phyloP scores from a whole-genome alignment of 2,888 invertebrate species.

The Hirtodrosophila cameraria region DNA sequence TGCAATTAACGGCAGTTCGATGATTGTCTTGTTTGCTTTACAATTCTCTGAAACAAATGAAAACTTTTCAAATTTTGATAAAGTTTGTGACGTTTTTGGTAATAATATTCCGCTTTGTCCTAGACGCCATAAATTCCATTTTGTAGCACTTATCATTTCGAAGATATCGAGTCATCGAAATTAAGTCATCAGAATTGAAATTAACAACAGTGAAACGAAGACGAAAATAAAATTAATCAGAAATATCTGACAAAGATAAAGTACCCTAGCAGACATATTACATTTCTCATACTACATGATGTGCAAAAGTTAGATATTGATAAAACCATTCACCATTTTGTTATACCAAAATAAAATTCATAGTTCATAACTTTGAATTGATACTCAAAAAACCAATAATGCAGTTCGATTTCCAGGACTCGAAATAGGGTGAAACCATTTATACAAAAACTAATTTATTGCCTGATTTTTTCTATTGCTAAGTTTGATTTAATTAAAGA shows the following conservation, averaged over 20 bases:
- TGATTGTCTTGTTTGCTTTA: not conserved
- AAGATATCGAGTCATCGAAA: constrained; percentile 9
- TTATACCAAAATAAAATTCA: too few relatives aligned
- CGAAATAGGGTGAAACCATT: too few relatives aligned
- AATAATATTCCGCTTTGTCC: constrained; percentile 1
- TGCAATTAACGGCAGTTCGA: not conserved
- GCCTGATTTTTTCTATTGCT: too few relatives aligned
- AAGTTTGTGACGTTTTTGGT: not conserved
- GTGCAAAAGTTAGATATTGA: too few relatives aligned
- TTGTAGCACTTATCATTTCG: constrained; percentile 5
- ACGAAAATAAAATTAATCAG: not conserved
- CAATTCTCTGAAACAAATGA: not conserved
- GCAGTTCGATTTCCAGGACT: too few relatives aligned
- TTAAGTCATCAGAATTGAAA: constrained; percentile 7
- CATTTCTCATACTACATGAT: too few relatives aligned
- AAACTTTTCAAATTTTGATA: constrained; percentile 3
- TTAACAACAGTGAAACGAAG: constrained; percentile 4
- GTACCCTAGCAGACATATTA: too few relatives aligned
- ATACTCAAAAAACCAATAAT: too few relatives aligned
- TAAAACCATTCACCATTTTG: too few relatives aligned
- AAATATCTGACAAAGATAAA: not conserved
- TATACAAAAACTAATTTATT: too few relatives aligned
- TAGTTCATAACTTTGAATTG: too few relatives aligned
- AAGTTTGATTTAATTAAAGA: too few relatives aligned
- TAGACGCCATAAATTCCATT: not conserved